Percentiles rank a stretch among this genome's conserved stretches.
These are phyloP conservation scores for Megaustenia siamemsis DNA, from an alignment of 2,888 invertebrate genomes.

Conservation along the genomic window DNA sequence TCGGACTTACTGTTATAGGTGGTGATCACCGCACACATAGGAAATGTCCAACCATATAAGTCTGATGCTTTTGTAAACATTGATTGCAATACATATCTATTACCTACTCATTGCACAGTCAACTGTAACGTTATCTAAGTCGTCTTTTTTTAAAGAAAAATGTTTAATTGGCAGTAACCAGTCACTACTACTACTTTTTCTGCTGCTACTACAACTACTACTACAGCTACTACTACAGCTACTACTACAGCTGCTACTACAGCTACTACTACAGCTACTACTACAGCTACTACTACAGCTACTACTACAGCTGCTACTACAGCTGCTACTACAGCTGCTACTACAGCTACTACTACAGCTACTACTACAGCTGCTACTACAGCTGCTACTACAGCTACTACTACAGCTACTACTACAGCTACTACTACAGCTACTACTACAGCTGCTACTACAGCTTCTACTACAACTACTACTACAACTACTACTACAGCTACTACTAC, in stretches of 20 bases:
- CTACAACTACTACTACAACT: neutral
- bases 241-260: slow-evolving; percentile 29
- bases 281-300: slow-evolving; percentile 23
- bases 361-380: neutral
- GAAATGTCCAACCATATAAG: too few species aligned
- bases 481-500: slow-evolving; percentile 1
- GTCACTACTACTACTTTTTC: slow-evolving; percentile 11
- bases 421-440: slow-evolving; percentile 14
- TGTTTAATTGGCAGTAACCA: too few species aligned
- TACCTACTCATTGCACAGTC: too few species aligned
- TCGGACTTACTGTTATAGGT: too few species aligned
- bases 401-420: slow-evolving; percentile 13
- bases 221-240: slow-evolving; percentile 26
- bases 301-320: slow-evolving; percentile 1
- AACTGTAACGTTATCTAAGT: too few species aligned
- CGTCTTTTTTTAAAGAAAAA: too few species aligned
- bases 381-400: neutral
- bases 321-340: slow-evolving; percentile 2
- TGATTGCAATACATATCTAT: too few species aligned
- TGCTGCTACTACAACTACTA: slow-evolving; percentile 29
- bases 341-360: slow-evolving; percentile 21
- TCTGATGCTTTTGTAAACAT: too few species aligned
- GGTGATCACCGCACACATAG: too few species aligned
- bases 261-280: slow-evolving; percentile 24
- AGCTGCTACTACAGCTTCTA: neutral